Conservation (phyloP, 1,140 invertebrate species). For the Trigoniulus corallinus region DNA sequence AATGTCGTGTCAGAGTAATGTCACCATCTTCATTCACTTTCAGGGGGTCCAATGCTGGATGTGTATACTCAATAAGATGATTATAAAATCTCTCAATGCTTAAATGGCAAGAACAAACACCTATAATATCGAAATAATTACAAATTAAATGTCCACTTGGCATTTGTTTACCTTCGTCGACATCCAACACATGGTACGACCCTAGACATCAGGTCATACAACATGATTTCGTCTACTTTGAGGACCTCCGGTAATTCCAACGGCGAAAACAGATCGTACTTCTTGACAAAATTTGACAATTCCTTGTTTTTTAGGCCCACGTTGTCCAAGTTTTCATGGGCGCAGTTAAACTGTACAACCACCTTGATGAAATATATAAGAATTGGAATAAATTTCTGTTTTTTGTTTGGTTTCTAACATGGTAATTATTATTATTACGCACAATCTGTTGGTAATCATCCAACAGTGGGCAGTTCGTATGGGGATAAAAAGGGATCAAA, state of each 20-base stretch:
- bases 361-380: constrained; percentile 44
- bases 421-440: no score
- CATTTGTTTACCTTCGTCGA: constrained; percentile 49
- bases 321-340: constrained; percentile 53
- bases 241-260: constrained; percentile 61
- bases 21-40: constrained; percentile 47
- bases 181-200: constrained; percentile 84
- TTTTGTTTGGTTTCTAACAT: no score
- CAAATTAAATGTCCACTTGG: neutral
- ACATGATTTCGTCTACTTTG: constrained; percentile 61
- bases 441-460: no score
- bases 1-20: constrained; percentile 56
- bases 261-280: constrained; percentile 55
- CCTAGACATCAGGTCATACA: constrained; percentile 65
- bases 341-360: constrained; percentile 72
- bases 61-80: constrained; percentile 57
- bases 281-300: constrained; percentile 61
- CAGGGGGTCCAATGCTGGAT: constrained; percentile 65
- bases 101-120: constrained; percentile 17
- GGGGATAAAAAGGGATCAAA: no score
- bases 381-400: constrained; percentile 2
- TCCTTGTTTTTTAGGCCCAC: constrained; percentile 53
- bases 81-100: constrained; percentile 73
- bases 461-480: no score
- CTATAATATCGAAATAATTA: constrained; percentile 7